phyloP scores from a whole-genome alignment of 2,113 vertebrate genomes.

The Rhegmatorhina hoffmannsi region DNA sequence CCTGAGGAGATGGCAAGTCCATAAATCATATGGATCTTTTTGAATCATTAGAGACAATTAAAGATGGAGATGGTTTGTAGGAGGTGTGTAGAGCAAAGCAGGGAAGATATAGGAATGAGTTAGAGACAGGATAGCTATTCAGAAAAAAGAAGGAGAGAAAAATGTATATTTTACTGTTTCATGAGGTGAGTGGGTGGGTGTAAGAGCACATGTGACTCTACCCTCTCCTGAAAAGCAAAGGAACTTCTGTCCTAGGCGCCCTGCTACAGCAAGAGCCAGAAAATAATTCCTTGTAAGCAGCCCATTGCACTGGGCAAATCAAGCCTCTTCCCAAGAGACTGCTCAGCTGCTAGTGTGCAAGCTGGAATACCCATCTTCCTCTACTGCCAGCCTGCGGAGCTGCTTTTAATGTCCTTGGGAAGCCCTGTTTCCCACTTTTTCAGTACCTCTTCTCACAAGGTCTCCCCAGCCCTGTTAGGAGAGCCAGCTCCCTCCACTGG shows the following conservation, averaged over 20 bases:
- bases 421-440: background rate
- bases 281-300: background rate
- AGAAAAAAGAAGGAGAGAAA: background rate
- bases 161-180: background rate
- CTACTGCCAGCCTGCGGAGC: background rate
- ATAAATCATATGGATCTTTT: background rate
- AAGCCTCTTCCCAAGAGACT: background rate
- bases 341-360: background rate
- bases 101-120: background rate
- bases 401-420: background rate
- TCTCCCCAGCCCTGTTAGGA: background rate
- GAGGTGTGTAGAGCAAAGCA: background rate
- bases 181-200: background rate
- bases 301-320: background rate
- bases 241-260: background rate
- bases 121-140: background rate
- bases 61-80: background rate
- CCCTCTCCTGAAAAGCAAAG: background rate
- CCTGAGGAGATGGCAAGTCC: background rate
- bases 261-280: background rate
- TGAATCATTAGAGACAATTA: background rate
- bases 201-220: background rate
- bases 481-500: background rate
- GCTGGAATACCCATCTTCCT: background rate
- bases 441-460: background rate